Evolutionary conservation across 2,797 vertebrate genomes (phyloP), one percentile per base, ranked within the genome.

Genomic region (Oreortyx pictus): DNA sequence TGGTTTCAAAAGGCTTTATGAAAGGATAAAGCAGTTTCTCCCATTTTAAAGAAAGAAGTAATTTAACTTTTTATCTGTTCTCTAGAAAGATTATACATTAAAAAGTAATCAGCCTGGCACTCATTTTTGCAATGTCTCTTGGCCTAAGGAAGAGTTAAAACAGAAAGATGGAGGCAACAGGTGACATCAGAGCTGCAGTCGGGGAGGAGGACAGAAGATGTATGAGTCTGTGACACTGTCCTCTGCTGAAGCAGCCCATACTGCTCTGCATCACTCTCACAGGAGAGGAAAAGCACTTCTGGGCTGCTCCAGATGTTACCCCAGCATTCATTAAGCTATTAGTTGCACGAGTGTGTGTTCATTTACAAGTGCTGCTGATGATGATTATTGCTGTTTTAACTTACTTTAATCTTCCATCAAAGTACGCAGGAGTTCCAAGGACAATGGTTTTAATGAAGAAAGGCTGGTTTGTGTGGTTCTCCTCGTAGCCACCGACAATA

Each of bases 381-480:
- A 73, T 10, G 83, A 62, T 18, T 29, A 9, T 2, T 37, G 41
- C 12, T 75, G 41, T 22, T 60, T 49, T 35, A 73, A 94, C 99
- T 99, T 96, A 99, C 99, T 99, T 99, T 85, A 99, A 97, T 95
- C 99, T 98, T 67, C 99, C 99, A 56, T 99, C 99, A 23, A 99
- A 99, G 97, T 99, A 99, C 0, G 99, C 99, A 7, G 99, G 99
- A n/a, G 99, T 99, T 94, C 99, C 99, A 46, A 99, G 97, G 87
- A 99, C 99, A 64, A 99, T 99, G 9, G 99, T 99, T 97, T 99
- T 99, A 95, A 99, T 99, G 97, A 99, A 99, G 97, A 99, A 99
- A 14, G 99, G 99, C 97, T 99, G 99, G 97, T 99, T 99, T 92
- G 98, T 98, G 84, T 99, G 99, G 97, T 97, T 99, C 95, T 99